phyloP scores from a whole-genome alignment of 2,113 vertebrate species.

The Sinocyclocheilus grahami region DNA sequence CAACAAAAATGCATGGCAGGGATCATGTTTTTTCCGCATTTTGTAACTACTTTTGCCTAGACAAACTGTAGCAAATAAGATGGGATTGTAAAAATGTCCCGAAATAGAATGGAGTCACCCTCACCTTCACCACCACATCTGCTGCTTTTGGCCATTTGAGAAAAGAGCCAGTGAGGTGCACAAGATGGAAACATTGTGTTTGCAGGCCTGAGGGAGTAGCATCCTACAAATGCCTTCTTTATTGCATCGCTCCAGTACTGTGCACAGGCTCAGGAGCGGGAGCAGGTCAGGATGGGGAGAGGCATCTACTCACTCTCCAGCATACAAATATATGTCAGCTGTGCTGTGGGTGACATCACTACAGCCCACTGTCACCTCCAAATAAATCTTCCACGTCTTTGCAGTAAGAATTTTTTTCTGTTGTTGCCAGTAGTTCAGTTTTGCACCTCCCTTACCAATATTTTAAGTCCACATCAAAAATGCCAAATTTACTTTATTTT shows the following conservation, averaged over 20 bases:
- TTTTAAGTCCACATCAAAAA: background rate
- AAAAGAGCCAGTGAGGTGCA: slow-evolving; percentile 45
- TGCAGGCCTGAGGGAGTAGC: slow-evolving; percentile 25
- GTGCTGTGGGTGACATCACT: background rate
- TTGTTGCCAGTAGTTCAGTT: background rate
- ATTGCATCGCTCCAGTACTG: background rate
- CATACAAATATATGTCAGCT: slow-evolving; percentile 21
- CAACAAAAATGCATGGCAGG: background rate
- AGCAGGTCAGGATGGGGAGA: background rate
- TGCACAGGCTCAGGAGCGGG: background rate
- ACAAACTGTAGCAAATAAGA: background rate
- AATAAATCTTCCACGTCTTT: background rate
- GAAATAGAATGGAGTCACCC: background rate
- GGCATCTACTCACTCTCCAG: background rate
- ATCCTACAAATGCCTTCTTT: slow-evolving; percentile 28
- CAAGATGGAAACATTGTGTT: slow-evolving; percentile 33
- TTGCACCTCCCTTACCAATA: background rate
- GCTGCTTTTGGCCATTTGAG: slow-evolving; percentile 24
- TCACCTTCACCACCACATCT: background rate
- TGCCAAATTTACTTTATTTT: no score
- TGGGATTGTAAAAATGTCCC: background rate
- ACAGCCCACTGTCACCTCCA: background rate
- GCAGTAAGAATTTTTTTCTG: background rate
- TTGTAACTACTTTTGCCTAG: background rate
- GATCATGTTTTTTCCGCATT: background rate